Evolutionary conservation across 2,113 vertebrate species (phyloP), one percentile per base, ranked within the genome.

Genomic region (Calyptomena viridis): DNA sequence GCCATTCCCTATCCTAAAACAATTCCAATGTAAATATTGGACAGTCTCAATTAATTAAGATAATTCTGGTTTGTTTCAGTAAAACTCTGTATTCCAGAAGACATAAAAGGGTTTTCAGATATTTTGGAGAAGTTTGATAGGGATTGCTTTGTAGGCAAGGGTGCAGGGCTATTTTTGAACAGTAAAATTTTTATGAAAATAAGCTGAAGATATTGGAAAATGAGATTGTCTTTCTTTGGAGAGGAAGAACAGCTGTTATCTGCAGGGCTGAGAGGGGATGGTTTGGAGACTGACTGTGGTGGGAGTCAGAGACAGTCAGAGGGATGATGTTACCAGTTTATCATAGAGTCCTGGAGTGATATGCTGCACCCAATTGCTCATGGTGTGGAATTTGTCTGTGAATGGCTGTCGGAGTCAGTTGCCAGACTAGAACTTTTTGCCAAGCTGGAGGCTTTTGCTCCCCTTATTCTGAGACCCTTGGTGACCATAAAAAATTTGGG

Each of bases 301-400:
- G 71, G 33, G 15, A 25, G 55, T 80, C 68, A 44, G 31, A 72
- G 58, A 40, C 68, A 31, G 59, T 71, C 44, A 33, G 44, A 30
- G 25, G n/a, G n/a, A 4, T 66, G 90, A 74, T 0, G 3, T 46
- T 49, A 35, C 82, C 37, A 15, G 8, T 55, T 3, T 3, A 0
- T 37, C 2, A 1, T 1, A 25, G 64, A 78, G 46, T 46, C 24
- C 20, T 64, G 71, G 28, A 55, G 63, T 74, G 33, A 11, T 42
- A 16, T 1, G 16, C 58, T 91, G 37, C 49, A 46, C 68, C 37
- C 35, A 60, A 3, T 72, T 91, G 49, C 89, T 91, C 19, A 3
- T 35, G 30, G 27, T 66, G 71, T 91, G 28, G 52, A 58, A 56
- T 69, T 69, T 69, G 37, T 56, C 31, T 53, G 12, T 79, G 30